phyloP scores from a whole-genome alignment of 2,888 invertebrate genomes.

The Arenicola marina region DNA sequence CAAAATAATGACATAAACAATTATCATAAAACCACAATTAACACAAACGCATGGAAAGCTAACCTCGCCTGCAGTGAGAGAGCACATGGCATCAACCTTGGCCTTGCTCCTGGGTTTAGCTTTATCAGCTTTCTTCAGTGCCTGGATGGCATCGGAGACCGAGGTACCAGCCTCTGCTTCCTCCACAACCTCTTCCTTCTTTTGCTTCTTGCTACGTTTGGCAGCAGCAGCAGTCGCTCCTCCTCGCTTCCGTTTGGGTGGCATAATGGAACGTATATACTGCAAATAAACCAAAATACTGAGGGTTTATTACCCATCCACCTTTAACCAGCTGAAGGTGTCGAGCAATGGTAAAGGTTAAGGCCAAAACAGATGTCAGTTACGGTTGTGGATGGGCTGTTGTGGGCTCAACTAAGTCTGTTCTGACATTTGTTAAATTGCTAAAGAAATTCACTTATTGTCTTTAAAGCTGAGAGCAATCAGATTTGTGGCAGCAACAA shows the following conservation, averaged over 20 bases:
- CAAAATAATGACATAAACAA: background rate
- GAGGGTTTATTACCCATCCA: no score
- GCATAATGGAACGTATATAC: slow-evolving; percentile 1
- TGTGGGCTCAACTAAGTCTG: no score
- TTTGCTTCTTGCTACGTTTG: background rate
- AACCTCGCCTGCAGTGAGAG: background rate
- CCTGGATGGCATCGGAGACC: background rate
- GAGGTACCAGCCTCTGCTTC: background rate
- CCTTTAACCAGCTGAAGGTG: no score
- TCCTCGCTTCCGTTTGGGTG: background rate
- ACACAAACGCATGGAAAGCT: background rate
- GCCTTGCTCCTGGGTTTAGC: background rate
- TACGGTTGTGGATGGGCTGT: no score
- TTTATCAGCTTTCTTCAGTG: slow-evolving; percentile 5
- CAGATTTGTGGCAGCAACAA: no score
- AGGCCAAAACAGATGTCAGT: no score
- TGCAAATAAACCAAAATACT: no score
- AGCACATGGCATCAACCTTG: background rate
- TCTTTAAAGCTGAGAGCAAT: no score
- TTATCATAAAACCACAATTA: background rate
- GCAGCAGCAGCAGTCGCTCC: background rate
- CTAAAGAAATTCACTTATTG: no score
- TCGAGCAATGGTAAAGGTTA: no score
- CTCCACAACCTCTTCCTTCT: background rate
- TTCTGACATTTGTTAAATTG: no score